These are phyloP conservation scores for Calosoma granatense DNA, from an alignment of 1,140 invertebrate genomes.

Conservation along the genomic window DNA sequence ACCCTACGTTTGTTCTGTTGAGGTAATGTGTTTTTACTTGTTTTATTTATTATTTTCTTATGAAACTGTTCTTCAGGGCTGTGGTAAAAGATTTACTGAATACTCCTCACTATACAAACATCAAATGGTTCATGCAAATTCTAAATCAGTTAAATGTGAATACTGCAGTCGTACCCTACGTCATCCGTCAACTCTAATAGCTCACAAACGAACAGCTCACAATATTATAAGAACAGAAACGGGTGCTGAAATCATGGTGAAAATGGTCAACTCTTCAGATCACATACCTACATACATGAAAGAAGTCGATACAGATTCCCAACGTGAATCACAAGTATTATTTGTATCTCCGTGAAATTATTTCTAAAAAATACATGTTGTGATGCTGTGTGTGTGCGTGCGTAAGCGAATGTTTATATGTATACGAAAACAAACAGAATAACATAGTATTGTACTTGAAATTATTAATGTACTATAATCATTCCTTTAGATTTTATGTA, in stretches of 20 bases:
- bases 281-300: too few relatives aligned
- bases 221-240: slow-evolving; percentile 25
- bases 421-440: too few relatives aligned
- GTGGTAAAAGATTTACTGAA: slow-evolving; percentile 60
- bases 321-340: too few relatives aligned
- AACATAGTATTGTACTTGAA: too few relatives aligned
- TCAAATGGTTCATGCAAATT: slow-evolving; percentile 51
- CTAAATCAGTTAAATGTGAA: slow-evolving; percentile 45
- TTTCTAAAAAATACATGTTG: too few relatives aligned
- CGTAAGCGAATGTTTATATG: too few relatives aligned
- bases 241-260: slow-evolving; percentile 24
- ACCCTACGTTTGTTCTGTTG: slow-evolving; percentile 44
- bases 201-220: slow-evolving; percentile 40
- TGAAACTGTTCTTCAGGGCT: slow-evolving; percentile 42
- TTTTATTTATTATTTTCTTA: not conserved
- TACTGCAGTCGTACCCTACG: slow-evolving; percentile 46
- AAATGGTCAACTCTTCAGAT: too few relatives aligned
- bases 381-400: too few relatives aligned
- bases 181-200: slow-evolving; percentile 47
- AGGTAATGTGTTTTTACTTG: slow-evolving; percentile 25
- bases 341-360: too few relatives aligned
- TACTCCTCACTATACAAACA: slow-evolving; percentile 69
- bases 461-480: too few relatives aligned
- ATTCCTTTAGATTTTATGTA: too few relatives aligned
- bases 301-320: too few relatives aligned